phyloP scores from a whole-genome alignment of 1,140 invertebrate genomes.

The Tetramorium alpestre region DNA sequence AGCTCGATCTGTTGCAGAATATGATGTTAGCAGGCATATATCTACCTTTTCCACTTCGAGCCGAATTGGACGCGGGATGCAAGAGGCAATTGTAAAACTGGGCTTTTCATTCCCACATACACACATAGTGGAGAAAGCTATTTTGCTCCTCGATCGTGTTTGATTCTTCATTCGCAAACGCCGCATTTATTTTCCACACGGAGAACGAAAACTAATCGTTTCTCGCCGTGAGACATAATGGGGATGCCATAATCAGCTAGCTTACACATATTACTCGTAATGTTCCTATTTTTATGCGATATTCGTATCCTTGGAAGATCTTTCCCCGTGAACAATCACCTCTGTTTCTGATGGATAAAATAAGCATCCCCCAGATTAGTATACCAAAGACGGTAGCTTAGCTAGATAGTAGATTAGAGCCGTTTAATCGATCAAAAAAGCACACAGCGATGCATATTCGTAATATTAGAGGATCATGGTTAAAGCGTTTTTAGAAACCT shows the following conservation, averaged over 20 bases:
- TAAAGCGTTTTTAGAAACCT: constrained; percentile 60
- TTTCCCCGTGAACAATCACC: constrained; percentile 38
- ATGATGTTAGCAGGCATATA: neutral
- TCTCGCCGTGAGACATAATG: constrained; percentile 1
- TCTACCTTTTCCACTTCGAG: neutral
- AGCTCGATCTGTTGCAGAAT: constrained; percentile 62
- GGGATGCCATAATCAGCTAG: neutral
- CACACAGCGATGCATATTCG: constrained; percentile 62
- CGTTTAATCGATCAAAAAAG: constrained; percentile 69
- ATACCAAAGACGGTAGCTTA: constrained; percentile 80
- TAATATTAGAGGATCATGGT: constrained; percentile 68
- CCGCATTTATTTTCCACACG: constrained; percentile 5
- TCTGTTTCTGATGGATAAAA: constrained; percentile 65
- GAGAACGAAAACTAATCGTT: constrained; percentile 5
- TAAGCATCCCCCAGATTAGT: constrained; percentile 66
- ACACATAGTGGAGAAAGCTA: neutral
- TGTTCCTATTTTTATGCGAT: constrained; percentile 74
- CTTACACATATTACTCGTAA: constrained; percentile 62
- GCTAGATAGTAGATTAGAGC: constrained; percentile 68
- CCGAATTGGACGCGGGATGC: neutral
- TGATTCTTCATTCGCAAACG: constrained; percentile 5
- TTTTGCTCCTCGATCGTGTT: neutral
- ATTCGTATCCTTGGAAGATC: constrained; percentile 43
- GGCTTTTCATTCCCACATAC: neutral
- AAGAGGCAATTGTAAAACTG: neutral